A percentile compares a stretch with the other conserved stretches of the same genome.
Conservation (phyloP, 1,140 invertebrate species). For the Drepana arcuata region DNA sequence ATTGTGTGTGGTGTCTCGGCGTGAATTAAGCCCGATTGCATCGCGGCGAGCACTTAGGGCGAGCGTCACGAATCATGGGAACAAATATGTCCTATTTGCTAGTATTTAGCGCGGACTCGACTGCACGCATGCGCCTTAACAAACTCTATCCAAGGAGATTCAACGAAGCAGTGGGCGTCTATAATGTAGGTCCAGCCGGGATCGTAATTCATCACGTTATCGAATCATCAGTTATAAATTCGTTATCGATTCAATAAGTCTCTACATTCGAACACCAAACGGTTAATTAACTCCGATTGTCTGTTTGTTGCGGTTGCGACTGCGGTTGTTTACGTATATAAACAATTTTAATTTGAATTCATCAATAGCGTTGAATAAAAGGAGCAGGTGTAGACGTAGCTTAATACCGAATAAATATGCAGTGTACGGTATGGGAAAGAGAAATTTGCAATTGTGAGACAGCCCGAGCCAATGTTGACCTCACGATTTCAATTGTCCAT, state of each 20-base stretch:
- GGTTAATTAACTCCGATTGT: too few relatives aligned
- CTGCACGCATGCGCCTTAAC: conserved; percentile 7
- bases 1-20: conserved; percentile 17
- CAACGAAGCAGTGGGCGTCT: too few relatives aligned
- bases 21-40: conserved; percentile 19
- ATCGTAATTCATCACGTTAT: too few relatives aligned
- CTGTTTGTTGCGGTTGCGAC: too few relatives aligned
- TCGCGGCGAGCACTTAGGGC: conserved; percentile 17
- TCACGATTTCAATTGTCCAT: conserved; percentile 70
- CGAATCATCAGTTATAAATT: too few relatives aligned
- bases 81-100: conserved; percentile 25
- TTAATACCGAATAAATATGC: conserved; percentile 33
- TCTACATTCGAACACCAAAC: too few relatives aligned
- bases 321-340: too few relatives aligned
- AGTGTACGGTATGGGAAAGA: conserved; percentile 55
- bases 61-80: conserved; percentile 16
- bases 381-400: conserved; percentile 14
- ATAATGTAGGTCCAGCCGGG: too few relatives aligned
- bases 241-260: too few relatives aligned
- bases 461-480: conserved; percentile 57
- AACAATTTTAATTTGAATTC: too few relatives aligned
- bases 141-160: too few relatives aligned
- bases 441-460: conserved; percentile 59
- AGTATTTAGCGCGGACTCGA: conserved; percentile 8
- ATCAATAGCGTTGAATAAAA: too few relatives aligned